Conservation (phyloP, 1,140 invertebrate species). For the Zaprionus ghesquierei region DNA sequence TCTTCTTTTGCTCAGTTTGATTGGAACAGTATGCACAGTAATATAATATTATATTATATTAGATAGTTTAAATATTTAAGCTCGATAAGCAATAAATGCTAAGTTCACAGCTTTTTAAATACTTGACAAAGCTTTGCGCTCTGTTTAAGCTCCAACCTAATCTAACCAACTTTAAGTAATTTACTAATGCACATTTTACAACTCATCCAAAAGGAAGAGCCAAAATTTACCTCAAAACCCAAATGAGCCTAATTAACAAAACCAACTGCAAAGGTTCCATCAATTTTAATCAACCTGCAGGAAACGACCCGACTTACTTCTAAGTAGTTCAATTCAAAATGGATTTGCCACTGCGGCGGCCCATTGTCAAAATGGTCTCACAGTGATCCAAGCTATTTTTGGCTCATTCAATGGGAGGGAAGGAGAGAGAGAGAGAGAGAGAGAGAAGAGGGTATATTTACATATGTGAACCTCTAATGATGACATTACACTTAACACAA, state of each 20-base stretch:
- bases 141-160: too few species aligned
- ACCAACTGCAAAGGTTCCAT: not conserved
- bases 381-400: conserved; percentile 11
- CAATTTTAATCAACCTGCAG: conserved; percentile 9
- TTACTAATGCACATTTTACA: not conserved
- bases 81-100: too few species aligned
- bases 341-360: not conserved
- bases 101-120: too few species aligned
- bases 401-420: conserved; percentile 29
- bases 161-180: too few species aligned
- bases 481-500: conserved; percentile 34
- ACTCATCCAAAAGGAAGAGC: not conserved
- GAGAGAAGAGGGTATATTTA: conserved; percentile 10
- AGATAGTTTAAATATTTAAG: too few species aligned
- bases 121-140: too few species aligned
- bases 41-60: too few species aligned
- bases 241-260: not conserved
- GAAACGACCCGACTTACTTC: not conserved
- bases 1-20: too few species aligned
- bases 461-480: conserved; percentile 30
- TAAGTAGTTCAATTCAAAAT: conserved; percentile 4
- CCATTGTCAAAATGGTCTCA: not conserved
- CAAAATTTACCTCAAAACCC: not conserved
- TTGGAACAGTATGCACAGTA: too few species aligned
- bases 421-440: not conserved